These are phyloP conservation scores for Rallus crepitans DNA, from an alignment of 2,797 vertebrate species.

Conservation along the genomic window DNA sequence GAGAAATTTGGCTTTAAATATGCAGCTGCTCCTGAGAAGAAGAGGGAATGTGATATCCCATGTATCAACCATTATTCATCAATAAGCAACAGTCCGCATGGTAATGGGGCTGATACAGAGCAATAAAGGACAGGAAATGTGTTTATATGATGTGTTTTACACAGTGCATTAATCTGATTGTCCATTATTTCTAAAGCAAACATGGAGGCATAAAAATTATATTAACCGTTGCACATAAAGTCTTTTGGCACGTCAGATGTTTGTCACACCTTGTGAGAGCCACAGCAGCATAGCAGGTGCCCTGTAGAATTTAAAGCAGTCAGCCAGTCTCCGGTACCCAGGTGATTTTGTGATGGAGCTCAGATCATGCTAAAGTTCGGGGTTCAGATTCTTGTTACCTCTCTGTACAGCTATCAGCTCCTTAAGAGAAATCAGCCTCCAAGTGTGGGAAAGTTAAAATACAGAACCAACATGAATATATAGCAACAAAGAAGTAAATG, in stretches of 20 bases:
- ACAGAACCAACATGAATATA: neutral
- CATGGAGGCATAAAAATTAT: conserved; percentile 34
- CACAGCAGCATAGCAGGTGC: neutral
- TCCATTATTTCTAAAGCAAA: conserved; percentile 57
- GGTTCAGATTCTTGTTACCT: neutral
- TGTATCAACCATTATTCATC: conserved; percentile 1
- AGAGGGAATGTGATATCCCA: neutral
- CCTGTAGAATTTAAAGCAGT: conserved; percentile 33
- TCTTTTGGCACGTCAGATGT: conserved; percentile 9
- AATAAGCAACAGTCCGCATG: neutral
- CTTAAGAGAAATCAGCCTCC: neutral
- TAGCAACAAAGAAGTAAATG: neutral
- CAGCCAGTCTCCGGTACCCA: rapidly evolving
- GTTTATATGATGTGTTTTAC: conserved; percentile 22
- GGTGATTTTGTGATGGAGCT: neutral
- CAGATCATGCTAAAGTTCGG: neutral
- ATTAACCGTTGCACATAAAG: conserved; percentile 45
- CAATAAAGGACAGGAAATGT: conserved; percentile 34
- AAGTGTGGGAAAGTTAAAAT: neutral
- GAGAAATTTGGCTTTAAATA: neutral
- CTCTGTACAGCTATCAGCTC: neutral
- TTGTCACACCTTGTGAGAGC: conserved; percentile 23
- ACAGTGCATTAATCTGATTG: conserved; percentile 55
- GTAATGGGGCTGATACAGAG: conserved; percentile 27
- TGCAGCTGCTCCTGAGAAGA: neutral